Conservation (phyloP, 2,113 vertebrate genomes). For the Mesitornis unicolor region DNA sequence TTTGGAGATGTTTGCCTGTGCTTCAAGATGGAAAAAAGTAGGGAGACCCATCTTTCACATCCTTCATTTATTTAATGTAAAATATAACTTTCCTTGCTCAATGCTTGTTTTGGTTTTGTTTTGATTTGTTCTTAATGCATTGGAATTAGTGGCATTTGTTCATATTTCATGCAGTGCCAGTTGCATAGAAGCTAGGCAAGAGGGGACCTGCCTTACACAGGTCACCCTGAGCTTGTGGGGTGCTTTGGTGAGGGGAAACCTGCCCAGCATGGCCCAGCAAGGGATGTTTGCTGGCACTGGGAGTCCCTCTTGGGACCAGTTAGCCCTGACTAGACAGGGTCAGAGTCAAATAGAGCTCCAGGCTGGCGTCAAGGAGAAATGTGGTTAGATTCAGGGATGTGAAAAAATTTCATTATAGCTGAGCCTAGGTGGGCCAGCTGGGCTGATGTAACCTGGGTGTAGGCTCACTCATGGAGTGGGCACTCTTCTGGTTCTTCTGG, state of each 20-base stretch:
- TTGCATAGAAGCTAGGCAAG: neutral
- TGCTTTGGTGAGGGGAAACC: neutral
- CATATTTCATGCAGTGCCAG: neutral
- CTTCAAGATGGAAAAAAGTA: neutral
- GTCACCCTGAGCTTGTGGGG: neutral
- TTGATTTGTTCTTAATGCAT: neutral
- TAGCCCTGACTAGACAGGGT: neutral
- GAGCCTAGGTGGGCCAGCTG: neutral
- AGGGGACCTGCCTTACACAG: neutral
- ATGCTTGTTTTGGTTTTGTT: neutral
- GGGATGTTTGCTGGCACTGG: neutral
- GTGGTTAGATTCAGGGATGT: neutral
- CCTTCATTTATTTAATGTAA: neutral
- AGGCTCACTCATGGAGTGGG: neutral
- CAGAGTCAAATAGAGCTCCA: neutral
- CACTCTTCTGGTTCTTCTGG: neutral
- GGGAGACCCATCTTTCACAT: fast-evolving
- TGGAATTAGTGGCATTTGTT: no score
- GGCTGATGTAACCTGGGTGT: neutral
- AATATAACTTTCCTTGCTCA: neutral
- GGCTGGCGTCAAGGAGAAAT: neutral
- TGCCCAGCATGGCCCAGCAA: neutral
- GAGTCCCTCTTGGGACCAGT: neutral
- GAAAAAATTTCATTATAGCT: neutral
- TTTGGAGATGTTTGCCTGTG: neutral